A percentile compares a stretch with the other conserved stretches of the same genome.
phyloP scores from a whole-genome alignment of 2,888 invertebrate genomes.

The Apamea sordens region DNA sequence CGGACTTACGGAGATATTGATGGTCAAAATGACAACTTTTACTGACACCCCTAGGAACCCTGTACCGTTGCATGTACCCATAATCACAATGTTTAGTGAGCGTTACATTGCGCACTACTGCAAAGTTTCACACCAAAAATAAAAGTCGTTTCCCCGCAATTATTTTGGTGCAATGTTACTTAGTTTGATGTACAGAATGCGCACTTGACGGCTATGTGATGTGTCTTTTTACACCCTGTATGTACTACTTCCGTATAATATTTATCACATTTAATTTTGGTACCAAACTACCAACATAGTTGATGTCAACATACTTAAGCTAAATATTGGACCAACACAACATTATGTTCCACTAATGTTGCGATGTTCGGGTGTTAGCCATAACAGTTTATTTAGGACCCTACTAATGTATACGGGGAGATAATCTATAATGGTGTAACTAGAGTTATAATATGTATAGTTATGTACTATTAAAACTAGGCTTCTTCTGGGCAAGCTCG shows the following conservation, averaged over 20 bases:
- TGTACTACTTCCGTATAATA: neutral
- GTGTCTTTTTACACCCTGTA: neutral
- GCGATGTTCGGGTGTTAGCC: constrained; percentile 11
- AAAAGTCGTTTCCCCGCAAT: too few species aligned
- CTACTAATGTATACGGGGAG: constrained; percentile 6
- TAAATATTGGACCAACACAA: constrained; percentile 27
- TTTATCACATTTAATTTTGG: neutral
- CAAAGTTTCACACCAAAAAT: too few species aligned
- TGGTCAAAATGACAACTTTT: too few species aligned
- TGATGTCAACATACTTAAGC: constrained; percentile 5
- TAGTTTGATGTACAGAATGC: too few species aligned
- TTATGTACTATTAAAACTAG: neutral
- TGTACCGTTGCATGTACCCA: too few species aligned
- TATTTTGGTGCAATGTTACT: too few species aligned
- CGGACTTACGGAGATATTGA: too few species aligned
- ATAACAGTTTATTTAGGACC: constrained; percentile 44
- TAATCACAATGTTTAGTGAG: too few species aligned
- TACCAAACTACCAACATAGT: neutral
- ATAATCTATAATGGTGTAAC: neutral
- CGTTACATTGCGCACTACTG: too few species aligned
- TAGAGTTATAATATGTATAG: neutral
- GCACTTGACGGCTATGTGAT: too few species aligned
- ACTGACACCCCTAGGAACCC: too few species aligned
- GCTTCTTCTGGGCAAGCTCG: too few species aligned
- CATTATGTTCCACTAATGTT: constrained; percentile 21